Evolutionary conservation across 2,113 vertebrate species (phyloP), one percentile per base, ranked within the genome.

Genomic region (cat (Felis catus)): DNA sequence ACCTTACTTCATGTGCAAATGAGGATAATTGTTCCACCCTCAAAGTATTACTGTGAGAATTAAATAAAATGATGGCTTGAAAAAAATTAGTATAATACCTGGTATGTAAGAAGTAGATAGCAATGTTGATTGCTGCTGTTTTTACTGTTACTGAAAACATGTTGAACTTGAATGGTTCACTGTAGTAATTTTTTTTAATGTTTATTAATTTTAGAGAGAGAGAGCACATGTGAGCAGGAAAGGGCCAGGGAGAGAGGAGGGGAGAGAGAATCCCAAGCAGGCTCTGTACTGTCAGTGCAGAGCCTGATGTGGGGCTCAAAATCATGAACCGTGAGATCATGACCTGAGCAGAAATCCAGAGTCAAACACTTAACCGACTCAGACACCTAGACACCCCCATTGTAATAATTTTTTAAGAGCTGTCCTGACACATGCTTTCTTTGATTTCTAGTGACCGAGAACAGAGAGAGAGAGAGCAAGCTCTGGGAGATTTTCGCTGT

Each of bases 391-490:
- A 18, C 3, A 1, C 19, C 58, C 21, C 58, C 51, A 88, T 27
- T 84, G n/a, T 39, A 92, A 68, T 74, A 45, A 12, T 89, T 88
- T 80, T 58, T 83, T 68, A 76, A 55, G 55, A 55, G 3, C 1
- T 2, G 0, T 76, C 94, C 51, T 98, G 85, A 97, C 19, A 0
- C 1, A 90, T 92, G 0, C 0, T 97, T 93, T n/a, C 91, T 92
- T 97, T 95, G 91, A 4, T 96, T 94, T 96, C 0, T 94, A 99
- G 99, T 27, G 99, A 99, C 82, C 99, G 99, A 45, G 99, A 99
- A 89, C 99, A 99, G 98, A 98, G 99, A 81, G 99, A 99, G 94
- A 98, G 99, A 48, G 99, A 99, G 95, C 93, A 98, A 94, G 99
- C 99, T 1, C 99, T 99, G 93, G 81, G 48, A 7, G 99, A 99